These are phyloP conservation scores for Eubasilissa regina DNA, from an alignment of 1,140 invertebrate genomes.

Conservation along the genomic window DNA sequence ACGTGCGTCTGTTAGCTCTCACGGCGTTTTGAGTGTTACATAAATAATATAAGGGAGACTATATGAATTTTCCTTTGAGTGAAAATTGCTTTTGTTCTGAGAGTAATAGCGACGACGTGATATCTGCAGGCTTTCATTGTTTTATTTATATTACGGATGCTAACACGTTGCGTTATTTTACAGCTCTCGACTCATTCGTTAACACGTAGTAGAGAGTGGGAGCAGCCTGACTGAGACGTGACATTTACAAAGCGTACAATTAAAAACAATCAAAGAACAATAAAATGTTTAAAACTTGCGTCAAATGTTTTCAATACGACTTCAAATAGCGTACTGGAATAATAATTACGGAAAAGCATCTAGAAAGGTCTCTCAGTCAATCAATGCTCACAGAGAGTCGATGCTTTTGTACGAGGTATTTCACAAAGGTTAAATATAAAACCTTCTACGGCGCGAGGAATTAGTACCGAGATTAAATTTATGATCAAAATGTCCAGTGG, in stretches of 20 bases:
- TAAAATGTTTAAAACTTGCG: too few species aligned
- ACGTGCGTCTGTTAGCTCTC: slow-evolving; percentile 40
- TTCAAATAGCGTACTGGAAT: too few species aligned
- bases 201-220: slow-evolving; percentile 26
- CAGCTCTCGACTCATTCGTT: slow-evolving; percentile 30
- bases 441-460: slow-evolving; percentile 12
- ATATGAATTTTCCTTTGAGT: slow-evolving; percentile 57
- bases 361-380: too few species aligned
- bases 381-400: too few species aligned
- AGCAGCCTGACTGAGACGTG: too few species aligned
- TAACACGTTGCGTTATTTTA: slow-evolving; percentile 37
- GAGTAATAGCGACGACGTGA: slow-evolving; percentile 52
- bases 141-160: slow-evolving; percentile 39
- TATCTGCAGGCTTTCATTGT: slow-evolving; percentile 49
- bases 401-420: too few species aligned
- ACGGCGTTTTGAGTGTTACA: slow-evolving; percentile 46
- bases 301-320: too few species aligned
- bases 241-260: too few species aligned
- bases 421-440: too few species aligned
- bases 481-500: slow-evolving; percentile 35
- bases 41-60: slow-evolving; percentile 53
- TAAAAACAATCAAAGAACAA: too few species aligned
- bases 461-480: slow-evolving; percentile 34
- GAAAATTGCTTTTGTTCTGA: slow-evolving; percentile 54
- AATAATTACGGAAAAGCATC: too few species aligned